A percentile compares a stretch with the other conserved stretches of the same genome.
Conservation (phyloP, 2,113 vertebrate genomes). For the Chlorocebus sabaeus region DNA sequence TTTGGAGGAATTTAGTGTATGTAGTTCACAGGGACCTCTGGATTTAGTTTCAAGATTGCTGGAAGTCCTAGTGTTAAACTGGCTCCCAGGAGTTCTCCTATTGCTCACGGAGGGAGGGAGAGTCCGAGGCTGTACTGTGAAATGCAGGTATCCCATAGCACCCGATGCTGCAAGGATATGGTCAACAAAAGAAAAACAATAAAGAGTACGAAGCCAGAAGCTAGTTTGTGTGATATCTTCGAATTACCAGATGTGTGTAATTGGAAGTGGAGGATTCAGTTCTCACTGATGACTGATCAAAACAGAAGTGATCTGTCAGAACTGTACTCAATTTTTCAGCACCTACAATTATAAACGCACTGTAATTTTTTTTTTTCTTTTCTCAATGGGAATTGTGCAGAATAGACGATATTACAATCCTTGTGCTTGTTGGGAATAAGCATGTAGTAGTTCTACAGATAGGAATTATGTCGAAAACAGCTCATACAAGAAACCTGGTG, state of each 20-base stretch:
- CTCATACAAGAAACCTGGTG: background rate
- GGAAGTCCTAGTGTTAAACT: no score
- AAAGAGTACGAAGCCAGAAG: background rate
- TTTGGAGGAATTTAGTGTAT: background rate
- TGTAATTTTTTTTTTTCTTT: background rate
- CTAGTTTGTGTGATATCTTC: background rate
- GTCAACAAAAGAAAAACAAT: background rate
- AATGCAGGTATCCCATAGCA: background rate
- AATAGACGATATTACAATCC: background rate
- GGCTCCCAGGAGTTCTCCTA: background rate
- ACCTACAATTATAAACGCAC: background rate
- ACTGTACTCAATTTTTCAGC: background rate
- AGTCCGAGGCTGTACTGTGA: background rate
- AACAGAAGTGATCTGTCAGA: background rate
- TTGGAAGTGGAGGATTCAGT: background rate
- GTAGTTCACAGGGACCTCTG: background rate
- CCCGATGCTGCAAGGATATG: fast-evolving
- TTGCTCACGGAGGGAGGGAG: fast-evolving
- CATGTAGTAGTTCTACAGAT: background rate
- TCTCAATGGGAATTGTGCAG: background rate
- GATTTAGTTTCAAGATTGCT: background rate
- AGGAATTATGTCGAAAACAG: background rate
- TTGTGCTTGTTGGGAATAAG: background rate
- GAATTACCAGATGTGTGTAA: background rate
- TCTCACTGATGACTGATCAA: background rate